These are phyloP conservation scores for Fragum whitleyi DNA, from an alignment of 2,888 invertebrate species.

Conservation along the genomic window DNA sequence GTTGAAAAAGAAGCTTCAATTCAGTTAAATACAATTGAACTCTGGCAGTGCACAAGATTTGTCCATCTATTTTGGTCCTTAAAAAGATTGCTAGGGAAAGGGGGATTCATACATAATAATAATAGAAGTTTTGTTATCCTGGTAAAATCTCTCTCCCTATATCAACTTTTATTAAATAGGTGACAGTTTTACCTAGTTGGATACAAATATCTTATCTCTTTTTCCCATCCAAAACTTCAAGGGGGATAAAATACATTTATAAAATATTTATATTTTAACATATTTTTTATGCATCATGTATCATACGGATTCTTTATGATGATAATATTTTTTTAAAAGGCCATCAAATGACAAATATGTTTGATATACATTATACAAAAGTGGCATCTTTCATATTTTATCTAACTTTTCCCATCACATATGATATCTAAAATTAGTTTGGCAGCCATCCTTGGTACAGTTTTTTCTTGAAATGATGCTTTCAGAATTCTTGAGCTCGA, in stretches of 20 bases:
- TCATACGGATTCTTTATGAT: not conserved
- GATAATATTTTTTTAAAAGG: not conserved
- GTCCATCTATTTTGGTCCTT: too few species aligned
- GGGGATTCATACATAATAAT: not conserved
- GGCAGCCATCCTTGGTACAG: too few species aligned
- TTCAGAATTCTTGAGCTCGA: too few species aligned
- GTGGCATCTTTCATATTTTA: too few species aligned
- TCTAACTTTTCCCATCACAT: too few species aligned
- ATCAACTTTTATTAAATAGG: slow-evolving; percentile 1
- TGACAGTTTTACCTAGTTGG: not conserved
- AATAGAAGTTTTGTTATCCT: not conserved
- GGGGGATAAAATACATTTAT: not conserved
- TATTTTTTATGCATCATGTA: not conserved
- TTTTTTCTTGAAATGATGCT: too few species aligned
- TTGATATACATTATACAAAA: too few species aligned
- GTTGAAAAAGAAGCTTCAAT: too few species aligned
- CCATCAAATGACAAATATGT: not conserved
- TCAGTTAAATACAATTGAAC: too few species aligned
- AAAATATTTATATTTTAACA: slow-evolving; percentile 4
- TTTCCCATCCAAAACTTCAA: slow-evolving; percentile 2
- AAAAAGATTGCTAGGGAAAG: not conserved
- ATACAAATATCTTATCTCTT: not conserved
- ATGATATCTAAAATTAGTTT: too few species aligned
- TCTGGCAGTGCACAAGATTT: too few species aligned
- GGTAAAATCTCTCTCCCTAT: not conserved